These are phyloP conservation scores for Yponomeuta evonymella DNA, from an alignment of 2,888 invertebrate species.

Conservation along the genomic window DNA sequence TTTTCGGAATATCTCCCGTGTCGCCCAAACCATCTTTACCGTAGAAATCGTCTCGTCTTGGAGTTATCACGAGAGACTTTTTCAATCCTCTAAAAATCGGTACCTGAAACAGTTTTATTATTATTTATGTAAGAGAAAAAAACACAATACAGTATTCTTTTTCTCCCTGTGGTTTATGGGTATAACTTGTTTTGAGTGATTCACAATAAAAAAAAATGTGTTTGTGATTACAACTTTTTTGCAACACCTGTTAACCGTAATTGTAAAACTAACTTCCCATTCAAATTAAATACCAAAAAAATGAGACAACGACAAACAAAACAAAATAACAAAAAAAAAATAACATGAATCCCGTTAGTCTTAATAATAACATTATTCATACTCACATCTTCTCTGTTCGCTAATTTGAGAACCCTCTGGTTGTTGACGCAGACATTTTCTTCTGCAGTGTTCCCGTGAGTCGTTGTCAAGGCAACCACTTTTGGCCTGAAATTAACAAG, in stretches of 20 bases:
- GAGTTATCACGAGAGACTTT: conserved; percentile 41
- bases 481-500: conserved; percentile 30
- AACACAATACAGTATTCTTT: no score
- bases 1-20: conserved; percentile 72
- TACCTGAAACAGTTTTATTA: conserved; percentile 52
- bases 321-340: no score
- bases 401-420: conserved; percentile 70
- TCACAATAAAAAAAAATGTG: no score
- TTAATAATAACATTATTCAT: not conserved
- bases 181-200: no score
- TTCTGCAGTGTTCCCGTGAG: conserved; percentile 79
- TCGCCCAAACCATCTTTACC: conserved; percentile 66
- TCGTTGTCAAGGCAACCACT: conserved; percentile 80
- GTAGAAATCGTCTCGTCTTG: conserved; percentile 41
- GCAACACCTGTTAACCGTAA: no score
- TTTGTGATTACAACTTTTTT: no score
- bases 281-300: no score
- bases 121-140: no score
- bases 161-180: no score
- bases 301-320: no score
- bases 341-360: not conserved
- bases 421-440: conserved; percentile 79
- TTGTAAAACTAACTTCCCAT: no score
- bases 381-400: conserved; percentile 68
- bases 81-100: conserved; percentile 77